A percentile compares a stretch with the other conserved stretches of the same genome.
Evolutionary conservation across 1,140 invertebrate genomes (phyloP).

Genomic region (Dreissena rostriformis): DNA sequence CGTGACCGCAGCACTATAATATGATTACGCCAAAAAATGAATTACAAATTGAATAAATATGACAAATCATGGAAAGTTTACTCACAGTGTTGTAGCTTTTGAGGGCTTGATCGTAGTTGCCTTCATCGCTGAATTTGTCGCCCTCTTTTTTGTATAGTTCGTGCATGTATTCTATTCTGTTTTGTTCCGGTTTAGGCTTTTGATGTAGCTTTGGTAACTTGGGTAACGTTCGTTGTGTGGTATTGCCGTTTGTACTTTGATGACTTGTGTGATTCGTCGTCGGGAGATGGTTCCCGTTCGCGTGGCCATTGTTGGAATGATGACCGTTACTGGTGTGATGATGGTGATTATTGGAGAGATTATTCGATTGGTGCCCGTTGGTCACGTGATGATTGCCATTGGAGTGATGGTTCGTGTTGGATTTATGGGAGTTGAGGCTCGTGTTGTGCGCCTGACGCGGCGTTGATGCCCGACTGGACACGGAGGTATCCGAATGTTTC

Average conservation of each 20-base stretch:
- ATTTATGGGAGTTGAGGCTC: neutral
- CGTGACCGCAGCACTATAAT: too few species aligned
- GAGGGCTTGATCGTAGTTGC: constrained; percentile 46
- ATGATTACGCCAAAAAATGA: too few species aligned
- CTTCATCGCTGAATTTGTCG: constrained; percentile 32
- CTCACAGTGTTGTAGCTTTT: constrained; percentile 51
- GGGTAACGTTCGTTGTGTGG: constrained; percentile 25
- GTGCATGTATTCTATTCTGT: constrained; percentile 49
- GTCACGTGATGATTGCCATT: neutral
- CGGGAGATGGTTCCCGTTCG: neutral
- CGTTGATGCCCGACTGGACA: constrained; percentile 33
- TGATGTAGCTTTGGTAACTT: constrained; percentile 31
- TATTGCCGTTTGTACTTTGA: constrained; percentile 11
- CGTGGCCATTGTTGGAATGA: neutral
- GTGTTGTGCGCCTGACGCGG: constrained; percentile 20
- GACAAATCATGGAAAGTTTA: neutral
- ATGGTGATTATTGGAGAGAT: neutral
- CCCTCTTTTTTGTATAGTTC: constrained; percentile 45
- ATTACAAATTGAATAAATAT: too few species aligned
- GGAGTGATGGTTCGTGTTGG: neutral
- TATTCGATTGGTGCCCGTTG: neutral
- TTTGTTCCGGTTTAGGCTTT: constrained; percentile 47
- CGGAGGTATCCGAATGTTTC: constrained; percentile 21
- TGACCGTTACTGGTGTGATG: constrained; percentile 16
- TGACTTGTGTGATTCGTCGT: neutral